A percentile compares a stretch with the other conserved stretches of the same genome.
phyloP scores from a whole-genome alignment of 2,888 invertebrate species.

The Tetranychus truncatus region DNA sequence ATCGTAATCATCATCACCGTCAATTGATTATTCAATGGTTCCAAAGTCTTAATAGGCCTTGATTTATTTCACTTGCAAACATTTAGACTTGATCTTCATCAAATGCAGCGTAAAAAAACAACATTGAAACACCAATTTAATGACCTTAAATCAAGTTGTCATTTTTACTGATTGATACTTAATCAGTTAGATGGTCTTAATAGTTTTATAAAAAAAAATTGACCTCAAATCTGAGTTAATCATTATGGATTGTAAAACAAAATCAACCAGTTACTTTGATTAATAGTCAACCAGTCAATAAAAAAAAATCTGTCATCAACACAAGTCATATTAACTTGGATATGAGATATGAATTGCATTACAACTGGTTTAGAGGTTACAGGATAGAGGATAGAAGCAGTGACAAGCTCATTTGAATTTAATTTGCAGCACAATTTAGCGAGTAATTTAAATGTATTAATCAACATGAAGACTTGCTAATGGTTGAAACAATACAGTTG shows the following conservation, averaged over 20 bases:
- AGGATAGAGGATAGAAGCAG: too few relatives aligned
- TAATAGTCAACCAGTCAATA: neutral
- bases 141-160: neutral
- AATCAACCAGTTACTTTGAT: too few relatives aligned
- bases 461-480: too few relatives aligned
- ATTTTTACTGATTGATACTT: neutral
- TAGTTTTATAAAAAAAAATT: neutral
- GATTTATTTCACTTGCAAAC: neutral
- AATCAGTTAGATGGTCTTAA: neutral
- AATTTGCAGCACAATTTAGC: too few relatives aligned
- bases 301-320: neutral
- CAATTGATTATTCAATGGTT: neutral
- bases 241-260: neutral
- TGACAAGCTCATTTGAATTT: too few relatives aligned
- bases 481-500: neutral
- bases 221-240: neutral
- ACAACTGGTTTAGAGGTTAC: too few relatives aligned
- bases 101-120: too few relatives aligned
- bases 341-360: too few relatives aligned
- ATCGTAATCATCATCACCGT: neutral
- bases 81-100: too few relatives aligned
- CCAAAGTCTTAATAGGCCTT: neutral
- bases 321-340: neutral
- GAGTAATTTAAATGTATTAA: too few relatives aligned
- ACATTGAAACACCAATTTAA: too few relatives aligned